phyloP scores from a whole-genome alignment of 2,113 vertebrate genomes.

The Silurus asotus region DNA sequence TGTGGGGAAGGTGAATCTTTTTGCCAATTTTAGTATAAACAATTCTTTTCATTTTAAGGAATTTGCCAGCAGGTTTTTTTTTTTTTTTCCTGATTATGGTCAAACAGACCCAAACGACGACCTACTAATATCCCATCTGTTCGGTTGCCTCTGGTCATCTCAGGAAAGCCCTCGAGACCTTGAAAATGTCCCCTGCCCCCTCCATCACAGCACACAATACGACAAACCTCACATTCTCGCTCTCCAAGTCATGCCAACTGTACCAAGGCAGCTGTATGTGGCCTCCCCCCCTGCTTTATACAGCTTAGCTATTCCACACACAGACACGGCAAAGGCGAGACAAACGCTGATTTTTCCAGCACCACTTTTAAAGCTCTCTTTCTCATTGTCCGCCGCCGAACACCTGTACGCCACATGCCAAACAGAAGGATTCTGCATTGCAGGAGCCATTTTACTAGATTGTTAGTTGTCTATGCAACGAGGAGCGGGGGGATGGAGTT shows the following conservation, averaged over 20 bases:
- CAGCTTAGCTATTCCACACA: constrained; percentile 50
- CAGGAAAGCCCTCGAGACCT: constrained; percentile 15
- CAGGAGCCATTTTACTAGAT: constrained; percentile 4
- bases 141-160: constrained; percentile 15
- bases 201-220: not conserved
- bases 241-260: constrained; percentile 50
- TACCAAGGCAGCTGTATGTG: constrained; percentile 41
- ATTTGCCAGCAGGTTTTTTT: not conserved
- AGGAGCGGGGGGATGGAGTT: not conserved
- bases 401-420: not conserved
- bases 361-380: not conserved
- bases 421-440: not conserved
- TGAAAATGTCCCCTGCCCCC: constrained; percentile 1
- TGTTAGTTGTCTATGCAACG: not conserved
- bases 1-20: not conserved
- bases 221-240: constrained; percentile 41
- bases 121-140: constrained; percentile 27
- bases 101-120: not conserved
- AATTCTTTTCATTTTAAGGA: not conserved
- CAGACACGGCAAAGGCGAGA: not conserved
- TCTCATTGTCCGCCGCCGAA: not conserved
- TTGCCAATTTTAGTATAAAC: not conserved
- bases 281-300: constrained; percentile 40
- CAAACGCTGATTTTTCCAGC: not conserved
- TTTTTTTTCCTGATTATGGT: not conserved